Evolutionary conservation across 2,888 invertebrate genomes (phyloP), one percentile per base, ranked within the genome.

Genomic region (Eustalomyia histrio): DNA sequence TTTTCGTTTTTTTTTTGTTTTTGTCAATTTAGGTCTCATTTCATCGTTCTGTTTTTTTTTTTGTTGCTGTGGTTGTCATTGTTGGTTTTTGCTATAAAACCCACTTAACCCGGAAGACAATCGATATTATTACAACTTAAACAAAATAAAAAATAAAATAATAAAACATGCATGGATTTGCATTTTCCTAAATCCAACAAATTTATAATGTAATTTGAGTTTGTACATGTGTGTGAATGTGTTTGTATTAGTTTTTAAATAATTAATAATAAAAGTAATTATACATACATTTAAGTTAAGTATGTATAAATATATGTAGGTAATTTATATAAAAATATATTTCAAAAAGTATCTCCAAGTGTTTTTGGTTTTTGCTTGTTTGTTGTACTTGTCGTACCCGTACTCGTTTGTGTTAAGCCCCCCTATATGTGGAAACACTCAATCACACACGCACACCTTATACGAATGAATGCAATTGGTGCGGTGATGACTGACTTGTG

Each of bases 51-150:
- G 18, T 69, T 57, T 64, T 73, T 58, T 16, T 47, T 63, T 53
- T 60, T 76, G 53, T 6, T 29, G 17, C 33, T 18, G 17, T 39
- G 33, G 16, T 14, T 16, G 39, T 18, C 73, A 57, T 24, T 53
- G 65, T 63, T 71, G 76, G 43, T 65, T 68, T 61, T 73, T 64
- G 64, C 69, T 29, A 6, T 72, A 74, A 81, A 81, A 81, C 57
- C 81, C 78, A 78, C 78, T 75, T 78, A 81, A 81, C 81, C 78
- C 81, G 81, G 81, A 81, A 81, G 74, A 75, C 74, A 81, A 81
- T 81, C 80, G 78, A 81, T 81, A 74, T 67, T 75, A 71, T 71
- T 71, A 69, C 53, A 65, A 64, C 35, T 73, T 63, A 68, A 73
- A 80, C 63, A 67, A 73, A 74, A 73, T 53, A 55, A 57, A 39